Evolutionary conservation across 2,888 invertebrate species (phyloP), one percentile per base, ranked within the genome.

Genomic region (Ichneumon xanthorius): DNA sequence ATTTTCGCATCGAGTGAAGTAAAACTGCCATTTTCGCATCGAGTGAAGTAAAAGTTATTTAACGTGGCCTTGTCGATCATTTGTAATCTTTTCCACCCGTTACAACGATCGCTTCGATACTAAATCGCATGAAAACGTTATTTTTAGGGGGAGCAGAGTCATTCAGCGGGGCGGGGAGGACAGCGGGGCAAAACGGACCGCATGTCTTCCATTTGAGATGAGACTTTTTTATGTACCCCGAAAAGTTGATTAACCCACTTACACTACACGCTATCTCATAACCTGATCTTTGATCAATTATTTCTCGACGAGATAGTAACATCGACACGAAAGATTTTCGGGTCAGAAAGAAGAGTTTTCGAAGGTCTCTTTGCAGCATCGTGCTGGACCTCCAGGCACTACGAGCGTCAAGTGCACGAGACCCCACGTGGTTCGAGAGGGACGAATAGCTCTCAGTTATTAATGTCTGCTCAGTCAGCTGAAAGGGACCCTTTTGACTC

Each of bases 401-500:
- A 73, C 63, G 30, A 67, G 72, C 65, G 76, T 84, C 84, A 84
- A 84, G 63, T 84, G 72, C 70, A 53, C 71, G 58, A 58, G 71
- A 76, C 30, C 58, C 71, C 63, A 53, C 61, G 55, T 58, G 55
- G 67, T 84, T 80, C 65, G 76, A 80, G 84, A 80, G 80, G 84
- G 80, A 80, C 84, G 80, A 77, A 84, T 76, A 48, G 80, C 80
- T 80, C 72, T 80, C 72, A 77, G 84, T 84, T 84, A 84, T 84
- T 84, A 80, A 84, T 84, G 80, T 77, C 80, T 84, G 80, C 84
- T 80, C 80, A 72, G 80, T 84, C 84, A 84, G 80, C 84, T 84
- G 84, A 84, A 84, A 77, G 72, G 50, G 80, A 84, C 80, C 80
- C 71, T 76, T 84, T 84, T 76, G 84, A 84, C 80, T 76, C 72